These are phyloP conservation scores for Rutilus rutilus DNA, from an alignment of 2,113 vertebrate genomes.

Conservation along the genomic window DNA sequence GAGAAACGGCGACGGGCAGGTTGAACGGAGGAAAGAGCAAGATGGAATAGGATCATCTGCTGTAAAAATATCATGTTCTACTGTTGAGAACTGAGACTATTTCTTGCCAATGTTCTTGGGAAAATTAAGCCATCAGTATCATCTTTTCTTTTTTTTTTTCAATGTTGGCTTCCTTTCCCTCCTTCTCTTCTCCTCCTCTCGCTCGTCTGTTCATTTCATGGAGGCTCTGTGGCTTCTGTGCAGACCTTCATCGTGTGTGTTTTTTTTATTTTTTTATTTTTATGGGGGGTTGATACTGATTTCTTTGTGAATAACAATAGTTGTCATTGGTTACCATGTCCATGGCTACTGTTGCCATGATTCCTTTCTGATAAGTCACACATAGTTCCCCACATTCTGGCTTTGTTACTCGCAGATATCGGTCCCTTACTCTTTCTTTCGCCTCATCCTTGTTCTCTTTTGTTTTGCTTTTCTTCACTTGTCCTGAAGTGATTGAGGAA, in stretches of 20 bases:
- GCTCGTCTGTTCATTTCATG: conserved; percentile 16
- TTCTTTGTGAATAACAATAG: conserved; percentile 38
- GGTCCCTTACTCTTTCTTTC: neutral
- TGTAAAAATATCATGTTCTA: conserved; percentile 38
- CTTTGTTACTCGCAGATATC: neutral
- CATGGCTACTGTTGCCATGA: conserved; percentile 44
- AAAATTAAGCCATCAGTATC: conserved; percentile 59
- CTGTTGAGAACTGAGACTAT: neutral
- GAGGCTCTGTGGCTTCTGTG: neutral
- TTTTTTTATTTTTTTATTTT: neutral
- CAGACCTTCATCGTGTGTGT: neutral
- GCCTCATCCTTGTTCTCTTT: conserved; percentile 18
- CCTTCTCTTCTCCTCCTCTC: neutral
- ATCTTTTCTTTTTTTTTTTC: neutral
- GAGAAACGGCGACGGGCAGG: neutral
- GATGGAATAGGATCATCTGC: conserved; percentile 9
- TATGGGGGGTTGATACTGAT: conserved; percentile 18
- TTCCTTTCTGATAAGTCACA: conserved; percentile 37
- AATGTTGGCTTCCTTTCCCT: neutral
- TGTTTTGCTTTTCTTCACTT: conserved; percentile 36
- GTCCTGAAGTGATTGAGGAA: conserved; percentile 47
- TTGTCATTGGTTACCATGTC: conserved; percentile 46
- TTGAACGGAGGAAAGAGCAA: neutral
- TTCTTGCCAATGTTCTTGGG: conserved; percentile 48
- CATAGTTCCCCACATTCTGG: conserved; percentile 2